Conservation (phyloP, 2,113 vertebrate genomes). For the Peromyscus polionotus region DNA sequence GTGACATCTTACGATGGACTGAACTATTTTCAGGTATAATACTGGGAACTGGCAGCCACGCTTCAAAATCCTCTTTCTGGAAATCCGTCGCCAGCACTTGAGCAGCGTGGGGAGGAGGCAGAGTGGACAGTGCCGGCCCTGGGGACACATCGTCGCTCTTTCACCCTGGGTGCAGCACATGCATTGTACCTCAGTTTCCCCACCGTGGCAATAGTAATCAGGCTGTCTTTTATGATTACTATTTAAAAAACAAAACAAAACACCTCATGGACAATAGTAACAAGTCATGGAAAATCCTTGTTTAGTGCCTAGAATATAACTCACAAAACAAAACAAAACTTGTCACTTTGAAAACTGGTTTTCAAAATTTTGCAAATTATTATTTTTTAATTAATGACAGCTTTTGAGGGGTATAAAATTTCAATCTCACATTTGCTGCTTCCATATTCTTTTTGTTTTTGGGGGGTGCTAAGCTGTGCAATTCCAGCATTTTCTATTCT, state of each 20-base stretch:
- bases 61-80: background rate
- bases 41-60: background rate
- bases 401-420: slow-evolving; percentile 32
- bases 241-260: background rate
- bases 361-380: slow-evolving; percentile 32
- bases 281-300: background rate
- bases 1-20: slow-evolving; percentile 17
- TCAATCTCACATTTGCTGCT: background rate
- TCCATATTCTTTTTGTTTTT: background rate
- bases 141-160: background rate
- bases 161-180: background rate
- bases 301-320: background rate
- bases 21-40: slow-evolving; percentile 3
- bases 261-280: background rate
- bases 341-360: slow-evolving; percentile 4
- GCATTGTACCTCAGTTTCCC: background rate
- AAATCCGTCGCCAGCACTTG: background rate
- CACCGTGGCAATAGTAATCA: background rate
- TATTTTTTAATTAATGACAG: slow-evolving; percentile 33
- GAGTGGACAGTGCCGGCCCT: rapidly evolving
- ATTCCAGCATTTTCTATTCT: background rate
- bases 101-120: background rate
- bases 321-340: background rate
- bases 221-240: background rate
- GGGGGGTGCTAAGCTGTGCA: background rate